Percentiles rank a stretch among this genome's conserved stretches.
Evolutionary conservation across 2,113 vertebrate species (phyloP).

Genomic region (Urocynchramus pylzowi): DNA sequence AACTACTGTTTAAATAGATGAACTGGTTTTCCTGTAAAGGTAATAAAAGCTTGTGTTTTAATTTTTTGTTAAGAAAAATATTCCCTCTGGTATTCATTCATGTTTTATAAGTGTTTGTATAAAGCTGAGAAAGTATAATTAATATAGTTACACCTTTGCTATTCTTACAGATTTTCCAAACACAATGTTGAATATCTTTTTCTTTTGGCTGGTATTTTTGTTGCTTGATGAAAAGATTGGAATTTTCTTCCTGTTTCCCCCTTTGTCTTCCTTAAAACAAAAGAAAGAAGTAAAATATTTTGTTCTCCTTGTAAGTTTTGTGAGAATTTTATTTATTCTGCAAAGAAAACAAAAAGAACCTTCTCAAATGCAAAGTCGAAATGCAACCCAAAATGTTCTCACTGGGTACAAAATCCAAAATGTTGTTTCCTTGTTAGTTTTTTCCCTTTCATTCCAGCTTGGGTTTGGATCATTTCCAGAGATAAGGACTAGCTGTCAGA

Average conservation of each 20-base stretch:
- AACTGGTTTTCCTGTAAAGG: neutral
- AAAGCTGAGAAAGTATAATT: neutral
- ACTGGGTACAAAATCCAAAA: neutral
- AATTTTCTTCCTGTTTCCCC: neutral
- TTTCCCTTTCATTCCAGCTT: neutral
- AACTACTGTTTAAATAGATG: slow-evolving; percentile 39
- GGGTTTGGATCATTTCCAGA: neutral
- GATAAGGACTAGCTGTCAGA: neutral
- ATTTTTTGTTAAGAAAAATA: neutral
- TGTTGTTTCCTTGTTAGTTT: neutral
- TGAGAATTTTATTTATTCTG: neutral
- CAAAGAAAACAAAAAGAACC: neutral
- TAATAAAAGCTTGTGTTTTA: slow-evolving; percentile 15
- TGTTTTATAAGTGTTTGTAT: neutral
- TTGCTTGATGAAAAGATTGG: neutral
- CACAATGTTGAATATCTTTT: neutral
- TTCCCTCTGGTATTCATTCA: neutral
- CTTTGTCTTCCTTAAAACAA: neutral
- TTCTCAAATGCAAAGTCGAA: neutral
- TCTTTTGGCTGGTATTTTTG: neutral
- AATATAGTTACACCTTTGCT: neutral
- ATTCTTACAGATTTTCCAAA: neutral
- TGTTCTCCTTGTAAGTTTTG: neutral
- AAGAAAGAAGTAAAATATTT: neutral
- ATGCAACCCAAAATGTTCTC: neutral